Base-by-base conservation (phyloP, 2,797 vertebrate genomes). In the Coluber constrictor region DNA sequence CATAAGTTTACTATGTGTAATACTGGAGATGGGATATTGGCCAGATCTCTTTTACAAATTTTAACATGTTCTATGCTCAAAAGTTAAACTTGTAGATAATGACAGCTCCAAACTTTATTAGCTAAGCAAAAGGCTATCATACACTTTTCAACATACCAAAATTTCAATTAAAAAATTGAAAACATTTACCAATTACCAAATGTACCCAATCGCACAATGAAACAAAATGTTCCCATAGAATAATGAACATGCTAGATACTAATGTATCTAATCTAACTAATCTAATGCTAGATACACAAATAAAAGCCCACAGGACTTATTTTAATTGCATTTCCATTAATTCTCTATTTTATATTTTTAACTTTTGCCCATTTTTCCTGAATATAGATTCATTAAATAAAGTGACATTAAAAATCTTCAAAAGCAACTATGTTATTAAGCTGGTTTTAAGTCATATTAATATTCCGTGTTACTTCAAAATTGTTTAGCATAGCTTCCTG, bases 181-280 rank as follows among this genome's bases (percentile, higher is more conserved):
- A 89, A 89, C 90, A 55, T 93, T 95, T 92, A 91, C 27, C 92
- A 90, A 55, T 92, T 54, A 93, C 95, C 93, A 95, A 25, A 89
- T 91, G 92, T 92, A 94, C 93, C 92, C 57, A 23, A 93, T 43
- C 0, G 0, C 66, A 90, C 37, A 47, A 92, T 87, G 61, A 94
- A 29, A 87, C 55, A 94, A 93, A 93, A 37, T 8, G 15, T 57
- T 43, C 25, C 25, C 43, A n/a, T 27, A 27, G 27, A 89, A 63
- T 63, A 61, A 25, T 54, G 29, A 89, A 51, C 59, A 15, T n/a
- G n/a, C n/a, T n/a, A n/a, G n/a, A n/a, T n/a, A n/a, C n/a, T n/a
- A n/a, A n/a, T n/a, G n/a, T n/a, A n/a, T n/a, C n/a, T n/a, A n/a
- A n/a, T n/a, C n/a, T n/a, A n/a, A n/a, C 60, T 4, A 88, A 15